phyloP scores from a whole-genome alignment of 2,797 vertebrate species.

The Sebastes taczanowskii region DNA sequence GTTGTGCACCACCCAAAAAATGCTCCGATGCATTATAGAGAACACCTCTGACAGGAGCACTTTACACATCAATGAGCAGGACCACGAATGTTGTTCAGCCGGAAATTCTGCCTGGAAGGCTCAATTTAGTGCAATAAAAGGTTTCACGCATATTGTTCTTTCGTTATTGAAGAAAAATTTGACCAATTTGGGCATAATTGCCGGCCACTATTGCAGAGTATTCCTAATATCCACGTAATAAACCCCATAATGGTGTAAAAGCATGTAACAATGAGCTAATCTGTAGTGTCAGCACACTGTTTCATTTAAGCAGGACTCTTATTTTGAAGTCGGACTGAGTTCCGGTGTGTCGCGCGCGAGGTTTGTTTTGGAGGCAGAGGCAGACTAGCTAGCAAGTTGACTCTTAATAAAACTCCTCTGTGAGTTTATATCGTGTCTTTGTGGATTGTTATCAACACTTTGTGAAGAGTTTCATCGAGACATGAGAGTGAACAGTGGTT shows the following conservation, averaged over 20 bases:
- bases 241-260: background rate
- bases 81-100: background rate
- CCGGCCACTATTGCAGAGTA: background rate
- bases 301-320: slow-evolving; percentile 26
- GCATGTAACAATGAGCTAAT: too few species aligned
- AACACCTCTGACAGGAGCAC: background rate
- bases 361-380: slow-evolving; percentile 52
- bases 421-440: background rate
- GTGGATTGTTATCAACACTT: background rate
- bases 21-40: background rate
- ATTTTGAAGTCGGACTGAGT: slow-evolving; percentile 46
- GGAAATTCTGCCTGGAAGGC: background rate
- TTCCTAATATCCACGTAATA: background rate
- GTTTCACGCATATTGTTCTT: background rate
- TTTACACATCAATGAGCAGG: background rate
- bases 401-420: fast-evolving
- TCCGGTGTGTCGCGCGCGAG: slow-evolving; percentile 61
- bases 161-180: background rate
- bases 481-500: background rate
- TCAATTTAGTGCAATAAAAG: background rate
- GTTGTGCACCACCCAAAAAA: background rate
- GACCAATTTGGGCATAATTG: background rate
- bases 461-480: background rate
- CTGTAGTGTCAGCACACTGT: fast-evolving
- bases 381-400: background rate